Conservation (phyloP, 53 echinoderm and acorn worm species). For the Paracentrotus lividus region DNA sequence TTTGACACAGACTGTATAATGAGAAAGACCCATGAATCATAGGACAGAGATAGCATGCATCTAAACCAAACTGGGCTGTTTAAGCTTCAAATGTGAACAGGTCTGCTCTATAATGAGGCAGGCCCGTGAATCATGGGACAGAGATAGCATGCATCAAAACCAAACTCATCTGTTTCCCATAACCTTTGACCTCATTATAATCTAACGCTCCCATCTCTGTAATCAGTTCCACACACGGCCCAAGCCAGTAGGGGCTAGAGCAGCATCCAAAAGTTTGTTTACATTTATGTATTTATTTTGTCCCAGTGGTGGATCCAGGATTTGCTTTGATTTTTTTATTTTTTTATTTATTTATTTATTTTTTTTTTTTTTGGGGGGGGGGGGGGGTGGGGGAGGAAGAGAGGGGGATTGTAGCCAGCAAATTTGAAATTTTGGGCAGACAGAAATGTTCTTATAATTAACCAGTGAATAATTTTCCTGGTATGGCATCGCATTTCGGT, state of each 20-base stretch:
- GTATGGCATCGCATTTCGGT: too few species aligned
- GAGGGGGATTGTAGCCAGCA: too few species aligned
- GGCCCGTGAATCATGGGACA: background rate
- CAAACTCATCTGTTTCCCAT: slow-evolving; percentile 14
- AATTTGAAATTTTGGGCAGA: too few species aligned
- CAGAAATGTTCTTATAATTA: too few species aligned
- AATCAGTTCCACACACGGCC: slow-evolving; percentile 36
- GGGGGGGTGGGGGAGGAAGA: slow-evolving; percentile 26
- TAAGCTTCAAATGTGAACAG: background rate
- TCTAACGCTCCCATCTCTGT: background rate
- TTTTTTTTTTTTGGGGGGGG: too few species aligned
- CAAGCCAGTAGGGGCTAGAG: too few species aligned
- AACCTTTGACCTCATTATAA: slow-evolving; percentile 41
- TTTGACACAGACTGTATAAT: too few species aligned
- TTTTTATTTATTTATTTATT: too few species aligned
- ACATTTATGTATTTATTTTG: background rate
- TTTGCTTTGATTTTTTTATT: too few species aligned
- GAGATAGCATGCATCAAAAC: background rate
- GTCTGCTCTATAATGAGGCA: background rate
- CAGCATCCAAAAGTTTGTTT: background rate
- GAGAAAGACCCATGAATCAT: background rate
- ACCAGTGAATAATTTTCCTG: too few species aligned
- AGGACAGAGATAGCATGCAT: background rate
- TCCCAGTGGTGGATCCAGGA: background rate
- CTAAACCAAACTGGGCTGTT: slow-evolving; percentile 11